A percentile compares a stretch with the other conserved stretches of the same genome.
phyloP scores from a whole-genome alignment of 1,140 invertebrate genomes.

The Conus betulinus region DNA sequence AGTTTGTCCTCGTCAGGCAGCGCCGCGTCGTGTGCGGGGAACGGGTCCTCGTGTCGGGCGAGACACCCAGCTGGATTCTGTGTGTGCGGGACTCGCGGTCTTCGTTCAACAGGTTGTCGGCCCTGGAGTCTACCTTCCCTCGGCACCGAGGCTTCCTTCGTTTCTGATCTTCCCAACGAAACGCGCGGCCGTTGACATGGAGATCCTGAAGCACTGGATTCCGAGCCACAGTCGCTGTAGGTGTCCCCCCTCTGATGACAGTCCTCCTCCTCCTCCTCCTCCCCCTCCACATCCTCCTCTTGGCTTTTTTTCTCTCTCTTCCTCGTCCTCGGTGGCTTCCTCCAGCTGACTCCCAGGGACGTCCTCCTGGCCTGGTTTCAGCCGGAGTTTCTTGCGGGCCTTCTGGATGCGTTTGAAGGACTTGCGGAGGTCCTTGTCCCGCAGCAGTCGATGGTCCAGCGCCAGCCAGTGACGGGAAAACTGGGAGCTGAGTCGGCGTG shows the following conservation, averaged over 20 bases:
- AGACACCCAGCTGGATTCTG: neutral
- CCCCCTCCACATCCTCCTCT: neutral
- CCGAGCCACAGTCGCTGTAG: neutral
- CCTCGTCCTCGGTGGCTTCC: neutral
- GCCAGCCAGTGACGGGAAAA: constrained; percentile 32
- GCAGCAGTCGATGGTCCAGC: constrained; percentile 16
- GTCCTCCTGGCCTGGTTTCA: neutral
- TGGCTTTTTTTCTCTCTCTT: constrained; percentile 14
- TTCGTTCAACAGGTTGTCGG: constrained; percentile 1
- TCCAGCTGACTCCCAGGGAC: neutral
- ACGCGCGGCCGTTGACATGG: neutral
- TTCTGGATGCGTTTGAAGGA: constrained; percentile 24
- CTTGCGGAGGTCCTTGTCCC: constrained; percentile 29
- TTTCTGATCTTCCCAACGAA: neutral
- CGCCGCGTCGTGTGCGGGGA: neutral
- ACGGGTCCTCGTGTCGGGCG: neutral
- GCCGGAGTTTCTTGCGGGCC: constrained; percentile 25
- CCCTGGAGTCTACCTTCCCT: neutral
- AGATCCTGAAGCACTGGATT: neutral
- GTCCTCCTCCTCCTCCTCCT: neutral
- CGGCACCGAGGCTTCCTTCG: neutral
- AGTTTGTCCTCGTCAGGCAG: neutral
- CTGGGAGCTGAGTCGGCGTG: constrained; percentile 31
- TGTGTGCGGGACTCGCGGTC: neutral
- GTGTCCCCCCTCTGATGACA: neutral